A percentile compares a stretch with the other conserved stretches of the same genome.
Evolutionary conservation across 2,797 vertebrate species (phyloP).

Genomic region (Fundulus diaphanus): DNA sequence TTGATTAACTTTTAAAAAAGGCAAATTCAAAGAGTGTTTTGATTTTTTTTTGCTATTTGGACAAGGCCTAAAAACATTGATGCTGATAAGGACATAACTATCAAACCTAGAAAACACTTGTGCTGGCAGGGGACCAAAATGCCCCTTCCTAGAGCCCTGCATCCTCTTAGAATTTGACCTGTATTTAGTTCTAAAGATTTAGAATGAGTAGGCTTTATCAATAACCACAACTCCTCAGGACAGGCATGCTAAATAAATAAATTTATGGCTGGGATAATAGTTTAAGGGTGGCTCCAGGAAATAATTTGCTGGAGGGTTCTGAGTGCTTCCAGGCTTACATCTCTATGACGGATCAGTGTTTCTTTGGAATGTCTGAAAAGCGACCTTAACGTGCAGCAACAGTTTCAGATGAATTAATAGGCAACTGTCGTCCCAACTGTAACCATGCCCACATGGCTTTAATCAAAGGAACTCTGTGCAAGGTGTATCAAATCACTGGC

Average conservation of each 20-base stretch:
- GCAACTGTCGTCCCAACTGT: conserved; percentile 42
- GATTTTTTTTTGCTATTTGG: no score
- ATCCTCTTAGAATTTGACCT: neutral
- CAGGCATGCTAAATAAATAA: conserved; percentile 71
- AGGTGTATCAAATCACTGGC: conserved; percentile 50
- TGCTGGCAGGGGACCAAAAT: neutral
- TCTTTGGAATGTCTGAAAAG: conserved; percentile 62
- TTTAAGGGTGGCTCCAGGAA: conserved; percentile 68
- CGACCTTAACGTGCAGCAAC: conserved; percentile 55
- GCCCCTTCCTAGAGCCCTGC: neutral
- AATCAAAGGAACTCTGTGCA: conserved; percentile 44
- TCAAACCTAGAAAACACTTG: no score
- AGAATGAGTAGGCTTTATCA: conserved; percentile 54
- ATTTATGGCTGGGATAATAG: conserved; percentile 59
- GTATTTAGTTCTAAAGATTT: neutral
- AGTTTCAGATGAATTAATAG: conserved; percentile 67
- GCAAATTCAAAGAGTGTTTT: neutral
- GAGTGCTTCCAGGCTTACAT: conserved; percentile 74
- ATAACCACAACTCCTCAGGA: conserved; percentile 49
- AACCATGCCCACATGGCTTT: conserved; percentile 61
- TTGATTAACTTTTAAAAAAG: neutral
- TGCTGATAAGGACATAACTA: no score
- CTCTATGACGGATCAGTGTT: conserved; percentile 67
- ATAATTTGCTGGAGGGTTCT: conserved; percentile 67
- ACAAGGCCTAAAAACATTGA: neutral